Percentiles rank a stretch among this genome's conserved stretches.
Evolutionary conservation across 2,888 invertebrate species (phyloP).

Genomic region (Napeogenes inachia): DNA sequence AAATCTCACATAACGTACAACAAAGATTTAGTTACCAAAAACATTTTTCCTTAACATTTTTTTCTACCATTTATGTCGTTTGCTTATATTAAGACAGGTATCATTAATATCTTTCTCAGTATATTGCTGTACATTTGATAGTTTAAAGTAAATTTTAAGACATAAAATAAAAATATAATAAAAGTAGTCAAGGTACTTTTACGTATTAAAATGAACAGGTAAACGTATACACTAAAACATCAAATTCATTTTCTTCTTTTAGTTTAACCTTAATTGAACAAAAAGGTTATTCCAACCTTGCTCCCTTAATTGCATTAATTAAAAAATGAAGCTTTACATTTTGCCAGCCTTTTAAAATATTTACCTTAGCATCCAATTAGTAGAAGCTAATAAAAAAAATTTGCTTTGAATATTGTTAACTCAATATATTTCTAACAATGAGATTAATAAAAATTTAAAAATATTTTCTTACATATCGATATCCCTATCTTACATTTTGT

Average conservation of each 20-base stretch:
- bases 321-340: conserved; percentile 67
- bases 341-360: conserved; percentile 69
- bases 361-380: conserved; percentile 73
- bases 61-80: background rate
- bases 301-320: conserved; percentile 68
- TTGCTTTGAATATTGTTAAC: conserved; percentile 34
- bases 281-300: conserved; percentile 41
- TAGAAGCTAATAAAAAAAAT: conserved; percentile 50
- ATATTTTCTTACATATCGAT: background rate
- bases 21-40: conserved; percentile 1
- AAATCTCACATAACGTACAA: background rate
- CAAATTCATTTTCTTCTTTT: conserved; percentile 12
- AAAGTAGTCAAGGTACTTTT: too few species aligned
- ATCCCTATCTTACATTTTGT: too few species aligned
- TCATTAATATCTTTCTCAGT: conserved; percentile 1
- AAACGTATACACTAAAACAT: conserved; percentile 3
- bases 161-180: too few species aligned
- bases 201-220: too few species aligned
- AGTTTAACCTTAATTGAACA: conserved; percentile 29
- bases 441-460: background rate
- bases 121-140: background rate
- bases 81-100: conserved; percentile 1
- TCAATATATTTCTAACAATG: conserved; percentile 8
- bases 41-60: background rate
- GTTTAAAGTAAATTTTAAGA: background rate